phyloP scores from a whole-genome alignment of 2,797 vertebrate species.

The Trachops cirrhosus region DNA sequence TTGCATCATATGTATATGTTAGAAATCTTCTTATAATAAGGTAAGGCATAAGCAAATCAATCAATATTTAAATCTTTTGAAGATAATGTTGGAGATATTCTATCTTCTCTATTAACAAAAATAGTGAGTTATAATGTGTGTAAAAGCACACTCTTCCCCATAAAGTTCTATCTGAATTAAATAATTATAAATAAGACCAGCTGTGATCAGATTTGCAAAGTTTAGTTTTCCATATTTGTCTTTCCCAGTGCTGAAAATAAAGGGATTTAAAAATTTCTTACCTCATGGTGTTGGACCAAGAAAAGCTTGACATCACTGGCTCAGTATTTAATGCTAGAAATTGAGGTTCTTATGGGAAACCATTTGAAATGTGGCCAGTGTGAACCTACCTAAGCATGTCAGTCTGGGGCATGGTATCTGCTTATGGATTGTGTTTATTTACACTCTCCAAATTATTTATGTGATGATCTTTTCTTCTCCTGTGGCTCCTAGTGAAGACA shows the following conservation, averaged over 20 bases:
- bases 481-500: slow-evolving; percentile 49
- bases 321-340: slow-evolving; percentile 79
- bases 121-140: slow-evolving; percentile 3
- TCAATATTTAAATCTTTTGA: slow-evolving; percentile 16
- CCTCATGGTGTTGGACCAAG: slow-evolving; percentile 79
- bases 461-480: slow-evolving; percentile 54
- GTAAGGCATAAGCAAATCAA: background rate
- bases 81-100: background rate
- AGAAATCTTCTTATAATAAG: background rate
- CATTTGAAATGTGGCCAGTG: slow-evolving; percentile 68
- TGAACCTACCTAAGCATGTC: slow-evolving; percentile 52
- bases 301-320: slow-evolving; percentile 78
- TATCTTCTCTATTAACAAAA: background rate
- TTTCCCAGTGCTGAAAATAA: slow-evolving; percentile 80
- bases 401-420: slow-evolving; percentile 35
- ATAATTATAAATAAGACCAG: slow-evolving; percentile 48
- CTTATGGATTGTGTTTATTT: slow-evolving; percentile 54
- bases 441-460: slow-evolving; percentile 37
- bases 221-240: slow-evolving; percentile 79
- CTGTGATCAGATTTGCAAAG: slow-evolving; percentile 72
- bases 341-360: slow-evolving; percentile 58
- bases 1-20: background rate
- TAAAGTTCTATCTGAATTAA: slow-evolving; percentile 47
- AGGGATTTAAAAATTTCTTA: slow-evolving; percentile 80
- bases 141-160: background rate